Percentiles rank a stretch among this genome's conserved stretches.
These are phyloP conservation scores for Silurus glanis DNA, from an alignment of 2,113 vertebrate genomes.

Conservation along the genomic window DNA sequence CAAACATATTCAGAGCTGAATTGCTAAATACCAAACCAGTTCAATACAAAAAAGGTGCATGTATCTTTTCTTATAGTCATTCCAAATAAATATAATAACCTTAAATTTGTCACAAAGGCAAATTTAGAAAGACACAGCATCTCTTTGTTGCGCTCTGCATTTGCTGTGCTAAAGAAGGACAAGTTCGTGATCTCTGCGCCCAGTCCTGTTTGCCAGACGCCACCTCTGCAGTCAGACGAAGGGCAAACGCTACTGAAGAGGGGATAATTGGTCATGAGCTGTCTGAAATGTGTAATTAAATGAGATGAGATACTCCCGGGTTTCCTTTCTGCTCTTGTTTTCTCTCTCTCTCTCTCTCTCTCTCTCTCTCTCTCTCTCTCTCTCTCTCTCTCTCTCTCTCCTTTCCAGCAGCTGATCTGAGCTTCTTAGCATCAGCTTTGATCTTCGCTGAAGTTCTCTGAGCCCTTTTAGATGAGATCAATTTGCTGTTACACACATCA, in stretches of 20 bases:
- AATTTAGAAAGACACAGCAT: slow-evolving; percentile 2
- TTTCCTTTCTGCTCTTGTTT: slow-evolving; percentile 49
- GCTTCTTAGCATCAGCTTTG: slow-evolving; percentile 71
- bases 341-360: slow-evolving; percentile 29
- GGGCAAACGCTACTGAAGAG: slow-evolving; percentile 75
- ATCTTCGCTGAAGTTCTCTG: slow-evolving; percentile 72
- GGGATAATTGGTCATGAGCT: slow-evolving; percentile 76
- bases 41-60: not conserved
- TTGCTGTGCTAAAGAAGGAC: not conserved
- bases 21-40: not conserved
- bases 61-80: not conserved
- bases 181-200: slow-evolving; percentile 42
- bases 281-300: slow-evolving; percentile 80
- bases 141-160: not conserved
- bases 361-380: too few species aligned
- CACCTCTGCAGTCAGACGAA: slow-evolving; percentile 71
- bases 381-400: slow-evolving; percentile 22
- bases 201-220: slow-evolving; percentile 65
- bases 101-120: not conserved
- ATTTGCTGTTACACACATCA: slow-evolving; percentile 72
- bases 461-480: slow-evolving; percentile 73
- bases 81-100: not conserved
- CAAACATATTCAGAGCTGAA: not conserved
- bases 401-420: slow-evolving; percentile 66
- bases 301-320: slow-evolving; percentile 70